phyloP scores from a whole-genome alignment of 2,113 vertebrate genomes.

The Bubo bubo region DNA sequence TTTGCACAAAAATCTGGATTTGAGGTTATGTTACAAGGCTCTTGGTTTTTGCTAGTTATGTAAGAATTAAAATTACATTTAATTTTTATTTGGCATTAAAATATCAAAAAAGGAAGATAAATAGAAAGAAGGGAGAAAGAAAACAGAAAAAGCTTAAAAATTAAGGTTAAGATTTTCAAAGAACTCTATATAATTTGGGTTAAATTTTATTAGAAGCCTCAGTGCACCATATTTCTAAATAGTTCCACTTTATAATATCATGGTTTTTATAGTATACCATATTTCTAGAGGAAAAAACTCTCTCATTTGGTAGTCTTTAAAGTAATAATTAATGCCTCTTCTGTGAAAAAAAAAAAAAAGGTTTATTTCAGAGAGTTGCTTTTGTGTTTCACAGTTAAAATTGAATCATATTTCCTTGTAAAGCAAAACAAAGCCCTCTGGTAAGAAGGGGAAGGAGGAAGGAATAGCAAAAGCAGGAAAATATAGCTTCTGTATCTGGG shows the following conservation, averaged over 20 bases:
- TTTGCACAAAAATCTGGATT: background rate
- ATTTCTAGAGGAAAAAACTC: background rate
- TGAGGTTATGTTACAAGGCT: background rate
- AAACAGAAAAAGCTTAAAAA: background rate
- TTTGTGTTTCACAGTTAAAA: background rate
- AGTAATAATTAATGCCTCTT: background rate
- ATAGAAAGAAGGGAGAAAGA: background rate
- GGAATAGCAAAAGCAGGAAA: background rate
- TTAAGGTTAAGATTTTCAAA: background rate
- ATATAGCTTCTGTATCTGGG: background rate
- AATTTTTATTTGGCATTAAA: background rate
- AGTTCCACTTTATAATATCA: background rate
- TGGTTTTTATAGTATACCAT: background rate
- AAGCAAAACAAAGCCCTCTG: conserved; percentile 6
- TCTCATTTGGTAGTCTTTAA: background rate
- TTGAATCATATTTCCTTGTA: background rate
- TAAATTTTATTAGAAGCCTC: background rate
- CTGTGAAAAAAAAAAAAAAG: background rate
- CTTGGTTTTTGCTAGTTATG: background rate
- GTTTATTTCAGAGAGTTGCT: background rate
- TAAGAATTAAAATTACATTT: background rate
- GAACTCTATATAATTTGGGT: background rate
- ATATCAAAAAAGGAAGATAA: background rate
- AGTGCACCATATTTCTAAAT: background rate
- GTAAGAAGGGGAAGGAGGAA: conserved; percentile 13